Evolutionary conservation across 2,113 vertebrate genomes (phyloP), one percentile per base, ranked within the genome.

Genomic region (Myocastor coypus): DNA sequence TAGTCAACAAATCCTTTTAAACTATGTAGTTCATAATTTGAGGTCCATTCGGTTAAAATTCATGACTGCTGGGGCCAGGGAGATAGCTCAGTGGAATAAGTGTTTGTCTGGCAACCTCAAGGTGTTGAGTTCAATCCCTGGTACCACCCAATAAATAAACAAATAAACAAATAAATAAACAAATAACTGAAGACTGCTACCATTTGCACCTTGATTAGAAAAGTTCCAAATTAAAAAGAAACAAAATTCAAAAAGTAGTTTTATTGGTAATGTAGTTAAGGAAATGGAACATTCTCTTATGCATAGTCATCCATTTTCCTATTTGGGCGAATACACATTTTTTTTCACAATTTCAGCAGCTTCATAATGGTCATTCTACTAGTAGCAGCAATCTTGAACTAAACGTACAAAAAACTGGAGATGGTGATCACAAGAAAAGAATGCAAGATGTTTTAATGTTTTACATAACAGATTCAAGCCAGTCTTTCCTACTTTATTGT

Each of bases 181-280:
- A 57, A 57, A 80, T 97, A 96, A 87, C 86, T 92, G 64, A 57
- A 96, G 73, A 92, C 84, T 91, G 57, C 8, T 88, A 83, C 57
- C 16, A 89, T 87, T 52, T 96, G 7, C 20, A 75, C 64, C 93
- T 94, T 75, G 83, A 75, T 37, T 90, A 89, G 30, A 88, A 32
- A 42, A 89, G 85, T 94, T 97, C n/a, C 11, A n/a, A 97, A 97
- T 92, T 92, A 95, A 83, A 91, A 0, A 84, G 66, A 68, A 83
- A 30, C 69, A 69, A 89, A 94, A 64, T 86, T 50, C 12, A 75
- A 50, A 20, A 87, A 32, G 64, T 96, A 59, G 13, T 61, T 97
- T 93, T 89, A 89, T 30, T 94, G 81, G 86, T 82, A 81, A 94
- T 87, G 37, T 68, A 42, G 34, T 64, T 92, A 90, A 63, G 80